Evolutionary conservation across 1,140 invertebrate genomes (phyloP).

Genomic region (Platyscapa corneri): DNA sequence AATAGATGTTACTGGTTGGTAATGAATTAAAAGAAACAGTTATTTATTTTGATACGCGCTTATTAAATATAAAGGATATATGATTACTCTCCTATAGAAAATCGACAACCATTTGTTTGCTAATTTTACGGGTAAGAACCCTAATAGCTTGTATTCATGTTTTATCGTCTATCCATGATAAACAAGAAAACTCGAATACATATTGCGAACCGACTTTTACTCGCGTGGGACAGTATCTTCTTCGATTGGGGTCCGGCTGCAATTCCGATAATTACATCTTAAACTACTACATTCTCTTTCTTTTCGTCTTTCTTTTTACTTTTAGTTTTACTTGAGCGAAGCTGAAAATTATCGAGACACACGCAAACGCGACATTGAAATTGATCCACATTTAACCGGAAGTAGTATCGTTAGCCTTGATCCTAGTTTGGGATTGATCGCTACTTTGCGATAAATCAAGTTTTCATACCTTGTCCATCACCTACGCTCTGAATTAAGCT

Average conservation of each 20-base stretch:
- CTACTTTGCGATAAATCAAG: not conserved
- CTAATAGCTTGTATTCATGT: not conserved
- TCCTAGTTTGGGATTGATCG: no score
- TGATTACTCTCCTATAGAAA: not conserved
- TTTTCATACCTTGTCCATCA: not conserved
- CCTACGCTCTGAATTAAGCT: not conserved
- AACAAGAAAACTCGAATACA: not conserved
- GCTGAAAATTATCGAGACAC: not conserved
- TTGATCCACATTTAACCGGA: conserved; percentile 30
- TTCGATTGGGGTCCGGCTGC: not conserved
- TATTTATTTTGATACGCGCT: no score
- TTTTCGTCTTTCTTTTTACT: not conserved
- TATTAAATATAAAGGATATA: no score
- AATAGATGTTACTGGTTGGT: not conserved
- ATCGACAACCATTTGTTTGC: not conserved
- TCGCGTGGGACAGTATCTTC: not conserved
- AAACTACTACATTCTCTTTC: not conserved
- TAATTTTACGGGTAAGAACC: not conserved
- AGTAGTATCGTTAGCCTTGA: not conserved
- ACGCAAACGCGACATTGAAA: not conserved
- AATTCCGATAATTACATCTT: no score
- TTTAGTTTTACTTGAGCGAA: not conserved
- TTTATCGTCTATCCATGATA: not conserved
- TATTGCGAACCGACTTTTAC: conserved; percentile 45
- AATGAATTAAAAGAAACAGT: not conserved